Conservation (phyloP, 2,113 vertebrate species). For the Otis tarda region DNA sequence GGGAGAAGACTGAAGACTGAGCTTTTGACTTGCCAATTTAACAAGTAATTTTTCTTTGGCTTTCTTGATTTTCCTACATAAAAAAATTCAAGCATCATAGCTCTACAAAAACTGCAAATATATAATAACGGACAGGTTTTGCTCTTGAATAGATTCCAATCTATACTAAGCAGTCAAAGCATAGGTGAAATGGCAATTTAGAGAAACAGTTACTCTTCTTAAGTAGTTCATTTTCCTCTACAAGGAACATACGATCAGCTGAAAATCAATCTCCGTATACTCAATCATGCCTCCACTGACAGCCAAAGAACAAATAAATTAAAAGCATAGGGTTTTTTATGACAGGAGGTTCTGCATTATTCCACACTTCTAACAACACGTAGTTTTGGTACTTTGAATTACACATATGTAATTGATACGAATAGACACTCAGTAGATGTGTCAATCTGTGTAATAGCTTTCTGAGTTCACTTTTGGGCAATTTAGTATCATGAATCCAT, state of each 20-base stretch:
- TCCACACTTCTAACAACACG: not conserved
- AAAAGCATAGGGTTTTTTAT: not conserved
- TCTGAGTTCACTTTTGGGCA: not conserved
- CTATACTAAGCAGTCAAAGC: not conserved
- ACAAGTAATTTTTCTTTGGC: not conserved
- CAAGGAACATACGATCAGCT: not conserved
- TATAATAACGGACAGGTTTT: not conserved
- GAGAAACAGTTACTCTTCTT: not conserved
- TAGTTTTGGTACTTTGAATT: not conserved
- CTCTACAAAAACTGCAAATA: not conserved
- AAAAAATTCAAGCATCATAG: not conserved
- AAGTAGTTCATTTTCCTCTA: not conserved
- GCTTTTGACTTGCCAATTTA: not conserved
- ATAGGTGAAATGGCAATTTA: not conserved
- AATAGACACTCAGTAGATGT: not conserved
- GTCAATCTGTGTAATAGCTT: not conserved
- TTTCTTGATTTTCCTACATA: not conserved
- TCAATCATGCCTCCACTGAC: not conserved
- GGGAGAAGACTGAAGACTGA: not conserved
- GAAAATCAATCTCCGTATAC: not conserved
- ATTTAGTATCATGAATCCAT: not conserved
- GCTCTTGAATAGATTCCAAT: not conserved
- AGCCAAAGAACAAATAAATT: not conserved
- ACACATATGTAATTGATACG: not conserved
- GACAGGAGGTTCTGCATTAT: not conserved